Evolutionary conservation across 2,888 invertebrate genomes (phyloP).

Genomic region (Pseudococcus viburni): DNA sequence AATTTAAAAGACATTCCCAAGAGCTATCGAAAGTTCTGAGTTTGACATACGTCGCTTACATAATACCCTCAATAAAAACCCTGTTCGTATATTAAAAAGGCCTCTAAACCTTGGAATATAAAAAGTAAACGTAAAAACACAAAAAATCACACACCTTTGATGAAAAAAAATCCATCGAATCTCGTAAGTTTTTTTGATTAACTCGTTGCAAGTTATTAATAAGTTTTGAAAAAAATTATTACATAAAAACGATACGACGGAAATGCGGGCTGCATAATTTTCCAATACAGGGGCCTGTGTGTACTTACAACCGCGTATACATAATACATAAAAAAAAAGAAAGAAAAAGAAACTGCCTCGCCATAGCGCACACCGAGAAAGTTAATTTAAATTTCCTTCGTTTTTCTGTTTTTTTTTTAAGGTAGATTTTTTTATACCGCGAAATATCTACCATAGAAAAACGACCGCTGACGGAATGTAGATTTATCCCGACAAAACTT

Average conservation of each 20-base stretch:
- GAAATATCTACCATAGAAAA: constrained; percentile 11
- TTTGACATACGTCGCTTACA: constrained; percentile 43
- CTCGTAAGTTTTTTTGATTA: constrained; percentile 22
- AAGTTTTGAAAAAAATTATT: constrained; percentile 1
- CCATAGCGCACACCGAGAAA: constrained; percentile 5
- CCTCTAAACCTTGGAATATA: not conserved
- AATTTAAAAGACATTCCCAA: constrained; percentile 49
- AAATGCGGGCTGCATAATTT: not conserved
- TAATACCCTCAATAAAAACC: constrained; percentile 9
- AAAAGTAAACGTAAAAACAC: not conserved
- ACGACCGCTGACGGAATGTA: constrained; percentile 57
- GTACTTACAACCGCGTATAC: constrained; percentile 11
- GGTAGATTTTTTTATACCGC: not conserved
- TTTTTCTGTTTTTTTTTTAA: not conserved
- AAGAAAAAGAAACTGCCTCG: not conserved
- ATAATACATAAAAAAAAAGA: not conserved
- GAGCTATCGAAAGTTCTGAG: constrained; percentile 35
- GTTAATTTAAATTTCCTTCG: constrained; percentile 46
- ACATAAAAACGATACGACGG: not conserved
- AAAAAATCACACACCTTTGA: not conserved
- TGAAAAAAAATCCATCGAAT: not conserved
- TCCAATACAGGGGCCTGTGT: not conserved
- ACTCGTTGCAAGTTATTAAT: constrained; percentile 28
- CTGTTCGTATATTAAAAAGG: not conserved
- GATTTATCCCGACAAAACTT: constrained; percentile 57